These are phyloP conservation scores for Rhagophthalmus giganteus DNA, from an alignment of 2,888 invertebrate genomes.

Conservation along the genomic window DNA sequence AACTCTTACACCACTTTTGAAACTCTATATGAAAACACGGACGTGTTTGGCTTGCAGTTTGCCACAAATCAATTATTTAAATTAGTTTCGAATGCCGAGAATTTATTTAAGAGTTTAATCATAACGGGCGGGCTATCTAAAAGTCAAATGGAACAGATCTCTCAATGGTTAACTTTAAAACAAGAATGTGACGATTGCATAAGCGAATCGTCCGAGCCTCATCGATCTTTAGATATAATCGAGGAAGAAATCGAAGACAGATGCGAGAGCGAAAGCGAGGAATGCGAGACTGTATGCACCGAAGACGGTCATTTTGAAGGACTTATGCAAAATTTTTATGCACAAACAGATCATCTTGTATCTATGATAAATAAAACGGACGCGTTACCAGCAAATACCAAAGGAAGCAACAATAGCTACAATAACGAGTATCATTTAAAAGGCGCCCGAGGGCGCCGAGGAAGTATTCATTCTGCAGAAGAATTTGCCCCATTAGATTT, in stretches of 20 bases:
- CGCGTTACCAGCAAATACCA: slow-evolving; percentile 31
- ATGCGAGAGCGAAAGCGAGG: slow-evolving; percentile 53
- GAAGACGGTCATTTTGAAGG: slow-evolving; percentile 70
- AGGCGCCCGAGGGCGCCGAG: slow-evolving; percentile 51
- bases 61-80: slow-evolving; percentile 82
- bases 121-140: slow-evolving; percentile 71
- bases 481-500: slow-evolving; percentile 36
- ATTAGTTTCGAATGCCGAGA: slow-evolving; percentile 81
- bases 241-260: slow-evolving; percentile 58
- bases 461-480: slow-evolving; percentile 53
- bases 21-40: slow-evolving; percentile 47
- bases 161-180: slow-evolving; percentile 82
- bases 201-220: slow-evolving; percentile 59
- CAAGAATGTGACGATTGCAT: slow-evolving; percentile 87
- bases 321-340: slow-evolving; percentile 71
- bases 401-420: slow-evolving; percentile 46
- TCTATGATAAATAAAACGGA: slow-evolving; percentile 49
- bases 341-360: slow-evolving; percentile 70
- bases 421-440: slow-evolving; percentile 47
- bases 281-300: slow-evolving; percentile 45
- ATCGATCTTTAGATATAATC: slow-evolving; percentile 60
- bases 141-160: slow-evolving; percentile 73
- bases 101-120: slow-evolving; percentile 76
- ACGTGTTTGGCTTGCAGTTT: slow-evolving; percentile 75
- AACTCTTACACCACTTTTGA: slow-evolving; percentile 61